These are phyloP conservation scores for Torymus texanus DNA, from an alignment of 2,888 invertebrate genomes.

Conservation along the genomic window DNA sequence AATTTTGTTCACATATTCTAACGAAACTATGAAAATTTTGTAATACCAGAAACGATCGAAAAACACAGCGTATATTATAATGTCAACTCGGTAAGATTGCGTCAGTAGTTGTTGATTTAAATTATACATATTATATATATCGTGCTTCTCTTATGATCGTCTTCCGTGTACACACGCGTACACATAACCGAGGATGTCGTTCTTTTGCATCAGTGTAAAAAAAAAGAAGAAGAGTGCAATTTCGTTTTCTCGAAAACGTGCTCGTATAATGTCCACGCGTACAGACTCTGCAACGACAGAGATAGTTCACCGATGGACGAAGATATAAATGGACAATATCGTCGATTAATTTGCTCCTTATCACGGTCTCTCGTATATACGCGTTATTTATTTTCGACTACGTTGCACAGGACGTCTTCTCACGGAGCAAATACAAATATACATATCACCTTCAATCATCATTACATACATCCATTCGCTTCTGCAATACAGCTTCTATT, in stretches of 20 bases:
- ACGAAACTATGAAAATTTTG: too few relatives aligned
- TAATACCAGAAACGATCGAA: too few relatives aligned
- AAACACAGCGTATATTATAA: too few relatives aligned
- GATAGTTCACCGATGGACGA: background rate
- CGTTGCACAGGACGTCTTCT: background rate
- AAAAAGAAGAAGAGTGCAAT: conserved; percentile 31
- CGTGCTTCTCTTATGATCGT: background rate
- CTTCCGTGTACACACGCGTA: background rate
- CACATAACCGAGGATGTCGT: conserved; percentile 6
- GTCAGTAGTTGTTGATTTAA: too few relatives aligned
- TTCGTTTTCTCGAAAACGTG: conserved; percentile 10
- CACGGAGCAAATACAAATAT: too few relatives aligned
- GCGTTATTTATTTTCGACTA: conserved; percentile 32
- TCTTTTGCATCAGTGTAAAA: background rate
- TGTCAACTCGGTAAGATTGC: too few relatives aligned
- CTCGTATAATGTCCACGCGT: background rate
- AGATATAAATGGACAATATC: too few relatives aligned
- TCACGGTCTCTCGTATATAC: background rate
- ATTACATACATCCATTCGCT: too few relatives aligned
- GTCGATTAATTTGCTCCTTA: background rate
- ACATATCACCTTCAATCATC: too few relatives aligned
- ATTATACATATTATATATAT: too few relatives aligned
- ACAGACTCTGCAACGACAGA: conserved; percentile 13
- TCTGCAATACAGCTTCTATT: too few relatives aligned
- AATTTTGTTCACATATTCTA: too few relatives aligned